Conservation (phyloP, 2,888 invertebrate species). For the Philereme vetulata region DNA sequence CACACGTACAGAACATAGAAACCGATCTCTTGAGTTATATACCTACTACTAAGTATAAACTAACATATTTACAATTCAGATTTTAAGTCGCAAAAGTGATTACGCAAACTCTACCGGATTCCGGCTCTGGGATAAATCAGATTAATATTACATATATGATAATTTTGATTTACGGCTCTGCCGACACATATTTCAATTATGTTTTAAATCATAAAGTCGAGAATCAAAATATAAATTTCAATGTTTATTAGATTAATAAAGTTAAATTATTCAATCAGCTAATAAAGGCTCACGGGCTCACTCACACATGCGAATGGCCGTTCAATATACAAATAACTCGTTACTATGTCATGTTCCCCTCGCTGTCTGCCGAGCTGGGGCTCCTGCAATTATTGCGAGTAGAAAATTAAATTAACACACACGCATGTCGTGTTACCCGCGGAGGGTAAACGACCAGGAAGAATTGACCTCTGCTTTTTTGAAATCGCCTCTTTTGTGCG, state of each 20-base stretch:
- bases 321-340: slow-evolving; percentile 62
- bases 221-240: slow-evolving; percentile 41
- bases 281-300: slow-evolving; percentile 37
- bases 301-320: slow-evolving; percentile 53
- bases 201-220: slow-evolving; percentile 44
- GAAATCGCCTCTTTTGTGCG: slow-evolving; percentile 39
- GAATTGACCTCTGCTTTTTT: slow-evolving; percentile 44
- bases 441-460: slow-evolving; percentile 60
- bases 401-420: slow-evolving; percentile 83
- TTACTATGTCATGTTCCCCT: slow-evolving; percentile 63
- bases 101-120: slow-evolving; percentile 38
- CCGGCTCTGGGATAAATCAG: slow-evolving; percentile 39
- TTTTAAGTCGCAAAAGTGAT: slow-evolving; percentile 25
- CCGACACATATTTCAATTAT: slow-evolving; percentile 45
- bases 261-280: slow-evolving; percentile 45
- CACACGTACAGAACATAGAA: slow-evolving; percentile 20
- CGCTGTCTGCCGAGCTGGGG: slow-evolving; percentile 55
- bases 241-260: slow-evolving; percentile 45
- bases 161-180: slow-evolving; percentile 40
- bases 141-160: slow-evolving; percentile 43
- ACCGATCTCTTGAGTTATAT: slow-evolving; percentile 3
- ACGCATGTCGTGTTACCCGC: slow-evolving; percentile 68
- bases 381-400: slow-evolving; percentile 74
- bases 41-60: slow-evolving; percentile 2
- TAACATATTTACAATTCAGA: slow-evolving; percentile 20